Conservation (phyloP, 2,113 vertebrate species). For the Origma solitaria region DNA sequence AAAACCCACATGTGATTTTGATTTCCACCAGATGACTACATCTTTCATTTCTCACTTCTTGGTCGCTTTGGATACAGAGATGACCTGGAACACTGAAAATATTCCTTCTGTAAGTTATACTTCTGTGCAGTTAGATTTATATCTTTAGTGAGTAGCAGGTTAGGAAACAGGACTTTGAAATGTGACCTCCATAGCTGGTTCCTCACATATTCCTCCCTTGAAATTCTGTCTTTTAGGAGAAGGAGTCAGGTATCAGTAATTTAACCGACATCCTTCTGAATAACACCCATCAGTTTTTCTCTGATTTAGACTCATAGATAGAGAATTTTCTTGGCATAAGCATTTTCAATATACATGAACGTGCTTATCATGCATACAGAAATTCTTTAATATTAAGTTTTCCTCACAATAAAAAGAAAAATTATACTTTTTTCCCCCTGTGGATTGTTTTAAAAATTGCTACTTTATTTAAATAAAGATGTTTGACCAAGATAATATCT, state of each 20-base stretch:
- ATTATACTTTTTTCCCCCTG: rapidly evolving
- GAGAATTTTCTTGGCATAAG: not conserved
- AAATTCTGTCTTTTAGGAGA: not conserved
- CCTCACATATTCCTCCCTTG: not conserved
- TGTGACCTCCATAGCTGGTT: not conserved
- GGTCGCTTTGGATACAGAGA: not conserved
- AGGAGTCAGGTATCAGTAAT: not conserved
- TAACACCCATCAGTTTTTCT: not conserved
- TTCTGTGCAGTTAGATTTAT: not conserved
- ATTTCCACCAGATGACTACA: not conserved
- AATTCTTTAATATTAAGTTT: not conserved
- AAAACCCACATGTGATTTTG: not conserved
- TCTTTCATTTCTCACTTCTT: not conserved
- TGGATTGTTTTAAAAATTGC: not conserved
- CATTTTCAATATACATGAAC: not conserved
- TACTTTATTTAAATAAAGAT: not conserved
- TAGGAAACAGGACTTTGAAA: not conserved
- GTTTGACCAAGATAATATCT: not conserved
- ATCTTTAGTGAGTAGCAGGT: not conserved
- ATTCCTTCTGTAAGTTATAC: not conserved
- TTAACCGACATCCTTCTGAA: not conserved
- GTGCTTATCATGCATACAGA: not conserved
- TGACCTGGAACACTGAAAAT: not conserved
- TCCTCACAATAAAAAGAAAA: not conserved
- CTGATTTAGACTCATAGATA: not conserved